Evolutionary conservation across 1,140 invertebrate genomes (phyloP), one percentile per base, ranked within the genome.

Genomic region (Musca vetustissima): DNA sequence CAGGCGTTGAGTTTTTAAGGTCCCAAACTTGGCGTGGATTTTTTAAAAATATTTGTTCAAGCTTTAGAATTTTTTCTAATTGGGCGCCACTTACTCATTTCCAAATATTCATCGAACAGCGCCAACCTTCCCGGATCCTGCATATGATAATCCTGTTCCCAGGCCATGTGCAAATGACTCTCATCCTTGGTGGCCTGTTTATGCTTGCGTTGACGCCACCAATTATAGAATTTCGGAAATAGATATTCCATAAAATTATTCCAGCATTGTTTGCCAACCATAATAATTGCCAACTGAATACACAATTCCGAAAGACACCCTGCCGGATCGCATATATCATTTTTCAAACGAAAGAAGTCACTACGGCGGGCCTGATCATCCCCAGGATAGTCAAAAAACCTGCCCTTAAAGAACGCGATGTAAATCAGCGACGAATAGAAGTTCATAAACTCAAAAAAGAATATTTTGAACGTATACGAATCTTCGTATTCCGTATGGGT

Each of bases 371-470:
- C 89, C 47, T 88, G 86, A 24, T 87, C 86, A 73, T 95, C 92
- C 0, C 93, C 93, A 0, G 93, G 94, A 84, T 95, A 91, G 66
- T 91, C 92, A 76, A 92, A 95, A 82, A 96, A 96, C 69, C 94
- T 86, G 19, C 93, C 93, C 90, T 97, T 98, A 79, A 98, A 97
- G 81, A 98, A 98, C 0, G 95, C 96, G 64, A 98, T 98, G 83
- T 98, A 98, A 64, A 98, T 96, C 1, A 98, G 88, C 0, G 95
- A 97, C 0, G 94, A 94, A 76, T 98, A 98, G 83, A 93, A 97
- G 80, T 98, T 98, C 85, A 98, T 93, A 79, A 97, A 98, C 82
- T 98, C 95, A 83, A 98, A 98, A 59, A 98, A 87, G 84, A 97
- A 98, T 85, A 98, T 98, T 83, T 98, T 98, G 76, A 98, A 95